Percentiles rank a stretch among this genome's conserved stretches.
These are phyloP conservation scores for Girardinichthys multiradiatus DNA, from an alignment of 2,113 vertebrate genomes.

Conservation along the genomic window DNA sequence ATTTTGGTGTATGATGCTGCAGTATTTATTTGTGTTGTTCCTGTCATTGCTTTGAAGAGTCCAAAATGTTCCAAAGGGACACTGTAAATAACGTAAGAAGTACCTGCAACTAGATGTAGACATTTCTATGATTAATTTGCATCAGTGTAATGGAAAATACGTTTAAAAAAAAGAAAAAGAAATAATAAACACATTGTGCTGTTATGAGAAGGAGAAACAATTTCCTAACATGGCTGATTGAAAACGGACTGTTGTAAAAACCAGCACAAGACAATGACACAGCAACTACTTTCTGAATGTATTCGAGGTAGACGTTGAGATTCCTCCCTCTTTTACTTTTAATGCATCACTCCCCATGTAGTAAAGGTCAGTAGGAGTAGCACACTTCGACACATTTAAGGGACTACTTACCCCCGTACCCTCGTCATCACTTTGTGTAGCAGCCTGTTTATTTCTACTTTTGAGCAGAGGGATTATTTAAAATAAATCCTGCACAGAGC, in stretches of 20 bases:
- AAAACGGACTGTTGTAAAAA: conserved; percentile 89
- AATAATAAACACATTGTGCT: conserved; percentile 79
- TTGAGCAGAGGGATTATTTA: conserved; percentile 22
- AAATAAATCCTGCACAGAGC: conserved; percentile 4
- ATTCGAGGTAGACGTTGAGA: conserved; percentile 80
- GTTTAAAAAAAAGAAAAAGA: conserved; percentile 22
- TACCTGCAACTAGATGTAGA: conserved; percentile 74
- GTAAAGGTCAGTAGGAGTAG: conserved; percentile 45
- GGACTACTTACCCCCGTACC: conserved; percentile 34
- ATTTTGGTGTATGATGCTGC: conserved; percentile 80
- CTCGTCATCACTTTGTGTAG: conserved; percentile 59
- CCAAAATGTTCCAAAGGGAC: conserved; percentile 73
- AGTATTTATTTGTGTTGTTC: conserved; percentile 82
- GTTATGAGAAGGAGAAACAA: conserved; percentile 79
- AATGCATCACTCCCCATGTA: conserved; percentile 38
- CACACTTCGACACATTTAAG: conserved; percentile 27
- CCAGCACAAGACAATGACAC: conserved; percentile 85
- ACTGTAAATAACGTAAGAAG: conserved; percentile 79
- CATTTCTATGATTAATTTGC: conserved; percentile 81
- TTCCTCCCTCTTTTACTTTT: conserved; percentile 62
- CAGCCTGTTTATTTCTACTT: conserved; percentile 46
- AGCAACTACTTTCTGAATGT: conserved; percentile 85
- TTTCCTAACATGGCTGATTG: conserved; percentile 88
- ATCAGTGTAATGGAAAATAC: conserved; percentile 75
- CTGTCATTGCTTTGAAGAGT: conserved; percentile 77